Conservation (phyloP, 1,140 invertebrate genomes). For the Wiebesia pumilae region DNA sequence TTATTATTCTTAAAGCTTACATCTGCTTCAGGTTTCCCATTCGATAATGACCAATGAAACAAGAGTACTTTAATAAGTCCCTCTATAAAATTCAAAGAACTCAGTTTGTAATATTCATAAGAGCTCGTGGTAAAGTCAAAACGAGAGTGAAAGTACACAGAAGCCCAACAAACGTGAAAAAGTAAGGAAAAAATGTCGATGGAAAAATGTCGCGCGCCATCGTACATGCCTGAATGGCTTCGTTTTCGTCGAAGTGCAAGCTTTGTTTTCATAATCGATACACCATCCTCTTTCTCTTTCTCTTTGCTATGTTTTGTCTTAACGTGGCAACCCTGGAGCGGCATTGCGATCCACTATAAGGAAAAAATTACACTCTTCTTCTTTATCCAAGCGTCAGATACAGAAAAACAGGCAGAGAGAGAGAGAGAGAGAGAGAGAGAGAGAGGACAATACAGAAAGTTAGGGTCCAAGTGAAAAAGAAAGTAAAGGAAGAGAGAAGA, state of each 20-base stretch:
- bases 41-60: neutral
- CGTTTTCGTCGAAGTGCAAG: constrained; percentile 49
- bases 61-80: constrained; percentile 5
- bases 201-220: constrained; percentile 23
- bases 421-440: constrained; percentile 15
- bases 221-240: constrained; percentile 29
- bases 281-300: neutral
- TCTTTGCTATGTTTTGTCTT: neutral
- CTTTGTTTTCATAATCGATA: constrained; percentile 55
- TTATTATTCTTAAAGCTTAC: neutral
- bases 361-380: constrained; percentile 30
- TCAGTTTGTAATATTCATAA: neutral
- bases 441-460: neutral
- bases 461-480: constrained; percentile 7
- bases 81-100: neutral
- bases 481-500: neutral
- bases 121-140: neutral
- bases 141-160: constrained; percentile 37
- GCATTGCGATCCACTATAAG: neutral
- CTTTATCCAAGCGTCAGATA: constrained; percentile 49
- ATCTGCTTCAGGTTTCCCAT: neutral
- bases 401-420: constrained; percentile 1
- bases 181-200: neutral
- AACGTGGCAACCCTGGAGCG: neutral
- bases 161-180: constrained; percentile 20